These are phyloP conservation scores for Malacoraja senta DNA, from an alignment of 2,797 vertebrate species.

Conservation along the genomic window DNA sequence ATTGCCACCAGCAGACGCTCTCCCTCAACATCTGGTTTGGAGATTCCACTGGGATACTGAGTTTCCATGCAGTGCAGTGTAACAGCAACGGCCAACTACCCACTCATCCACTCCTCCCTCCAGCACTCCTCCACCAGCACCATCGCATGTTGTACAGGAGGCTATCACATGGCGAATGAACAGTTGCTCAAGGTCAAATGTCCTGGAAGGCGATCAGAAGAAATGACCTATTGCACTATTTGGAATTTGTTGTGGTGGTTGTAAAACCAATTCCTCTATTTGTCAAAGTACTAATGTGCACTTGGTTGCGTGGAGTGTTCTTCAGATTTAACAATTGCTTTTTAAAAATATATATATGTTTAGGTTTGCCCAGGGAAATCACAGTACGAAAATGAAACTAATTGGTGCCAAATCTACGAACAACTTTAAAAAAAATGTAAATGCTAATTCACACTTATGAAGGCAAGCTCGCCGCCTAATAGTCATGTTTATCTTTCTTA, in stretches of 20 bases:
- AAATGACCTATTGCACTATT: not conserved
- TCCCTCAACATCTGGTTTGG: no score
- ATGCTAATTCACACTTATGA: not conserved
- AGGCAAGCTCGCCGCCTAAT: not conserved
- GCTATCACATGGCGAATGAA: no score
- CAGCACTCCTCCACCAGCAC: no score
- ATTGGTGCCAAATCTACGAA: not conserved
- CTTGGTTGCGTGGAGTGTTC: not conserved
- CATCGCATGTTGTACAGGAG: no score
- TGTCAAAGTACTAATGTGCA: not conserved
- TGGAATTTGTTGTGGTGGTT: not conserved
- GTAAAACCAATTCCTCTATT: not conserved
- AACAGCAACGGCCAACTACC: no score
- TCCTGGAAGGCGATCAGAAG: no score
- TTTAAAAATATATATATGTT: not conserved
- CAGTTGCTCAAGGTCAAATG: no score
- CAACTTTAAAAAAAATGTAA: not conserved
- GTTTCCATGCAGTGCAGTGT: no score
- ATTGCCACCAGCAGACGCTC: no score
- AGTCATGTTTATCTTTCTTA: not conserved
- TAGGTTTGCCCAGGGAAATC: not conserved
- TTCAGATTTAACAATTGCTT: not conserved
- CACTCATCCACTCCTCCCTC: no score
- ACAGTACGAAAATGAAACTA: not conserved
- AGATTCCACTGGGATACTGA: no score